Evolutionary conservation across 2,113 vertebrate species (phyloP).

Genomic region (Burhinus oedicnemus): DNA sequence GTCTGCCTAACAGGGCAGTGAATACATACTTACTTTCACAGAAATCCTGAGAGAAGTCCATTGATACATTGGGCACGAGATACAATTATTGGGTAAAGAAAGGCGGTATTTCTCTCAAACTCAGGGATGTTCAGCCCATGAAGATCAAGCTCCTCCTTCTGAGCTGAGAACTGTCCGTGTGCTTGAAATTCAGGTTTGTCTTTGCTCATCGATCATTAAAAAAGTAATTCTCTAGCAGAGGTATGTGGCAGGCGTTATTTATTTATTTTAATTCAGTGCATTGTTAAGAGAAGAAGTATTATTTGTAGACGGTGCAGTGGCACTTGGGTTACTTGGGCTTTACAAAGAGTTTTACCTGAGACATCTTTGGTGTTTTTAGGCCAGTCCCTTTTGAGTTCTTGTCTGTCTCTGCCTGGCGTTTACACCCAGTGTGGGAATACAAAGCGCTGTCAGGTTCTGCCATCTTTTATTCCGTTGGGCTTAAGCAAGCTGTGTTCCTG

Average conservation of each 20-base stretch:
- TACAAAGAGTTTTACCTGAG: neutral
- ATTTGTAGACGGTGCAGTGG: neutral
- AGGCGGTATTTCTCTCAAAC: neutral
- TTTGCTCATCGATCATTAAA: neutral
- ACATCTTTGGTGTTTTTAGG: neutral
- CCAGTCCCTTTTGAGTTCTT: neutral
- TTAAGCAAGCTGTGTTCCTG: neutral
- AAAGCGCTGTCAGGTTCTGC: accelerated
- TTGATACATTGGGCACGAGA: neutral
- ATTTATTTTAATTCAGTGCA: neutral
- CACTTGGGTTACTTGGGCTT: neutral
- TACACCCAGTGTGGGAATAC: neutral
- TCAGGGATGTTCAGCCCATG: neutral
- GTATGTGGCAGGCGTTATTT: neutral
- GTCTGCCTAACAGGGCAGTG: neutral
- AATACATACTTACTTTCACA: neutral
- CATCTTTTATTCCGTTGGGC: neutral
- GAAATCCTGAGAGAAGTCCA: neutral
- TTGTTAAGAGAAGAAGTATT: neutral
- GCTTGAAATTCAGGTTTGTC: neutral
- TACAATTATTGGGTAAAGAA: neutral
- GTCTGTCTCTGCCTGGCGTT: neutral
- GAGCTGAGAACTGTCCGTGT: neutral
- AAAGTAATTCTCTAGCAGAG: neutral
- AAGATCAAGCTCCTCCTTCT: neutral